These are phyloP conservation scores for Drosophila imparisetae DNA, from an alignment of 2,888 invertebrate genomes.

Conservation along the genomic window DNA sequence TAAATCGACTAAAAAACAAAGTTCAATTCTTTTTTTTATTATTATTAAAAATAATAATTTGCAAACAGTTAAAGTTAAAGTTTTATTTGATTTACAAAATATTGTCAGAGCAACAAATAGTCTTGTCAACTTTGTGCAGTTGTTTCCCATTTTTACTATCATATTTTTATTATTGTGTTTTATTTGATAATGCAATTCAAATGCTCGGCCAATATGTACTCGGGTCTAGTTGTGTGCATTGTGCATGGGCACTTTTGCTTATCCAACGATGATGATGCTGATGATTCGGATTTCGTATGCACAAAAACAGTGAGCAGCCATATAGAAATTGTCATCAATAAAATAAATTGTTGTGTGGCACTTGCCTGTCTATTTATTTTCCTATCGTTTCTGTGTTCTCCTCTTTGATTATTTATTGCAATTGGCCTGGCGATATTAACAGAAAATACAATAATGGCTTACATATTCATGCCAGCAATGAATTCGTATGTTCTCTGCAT, in stretches of 20 bases:
- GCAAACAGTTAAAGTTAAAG: too few relatives aligned
- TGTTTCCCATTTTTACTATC: background rate
- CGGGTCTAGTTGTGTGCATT: constrained; percentile 36
- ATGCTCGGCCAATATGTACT: constrained; percentile 29
- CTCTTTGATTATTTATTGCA: constrained; percentile 27
- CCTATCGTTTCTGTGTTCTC: background rate
- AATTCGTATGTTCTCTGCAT: constrained; percentile 17
- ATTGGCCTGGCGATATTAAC: constrained; percentile 45
- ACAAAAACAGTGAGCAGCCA: constrained; percentile 61
- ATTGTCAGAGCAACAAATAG: constrained; percentile 19
- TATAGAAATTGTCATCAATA: constrained; percentile 71
- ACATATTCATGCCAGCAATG: constrained; percentile 27
- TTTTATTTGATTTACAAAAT: background rate
- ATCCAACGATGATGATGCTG: constrained; percentile 26
- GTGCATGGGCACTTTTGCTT: constrained; percentile 45
- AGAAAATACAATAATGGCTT: constrained; percentile 47
- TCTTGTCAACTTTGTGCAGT: background rate
- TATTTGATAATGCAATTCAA: constrained; percentile 64
- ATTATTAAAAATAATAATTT: background rate
- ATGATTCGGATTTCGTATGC: constrained; percentile 64
- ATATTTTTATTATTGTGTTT: constrained; percentile 24
- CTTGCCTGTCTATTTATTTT: constrained; percentile 15
- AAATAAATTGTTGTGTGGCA: constrained; percentile 61
- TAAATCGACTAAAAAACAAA: too few relatives aligned
- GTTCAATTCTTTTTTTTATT: background rate